Base-by-base conservation (phyloP, 2,797 vertebrate species). In the Hypotaenidia philippensis region DNA sequence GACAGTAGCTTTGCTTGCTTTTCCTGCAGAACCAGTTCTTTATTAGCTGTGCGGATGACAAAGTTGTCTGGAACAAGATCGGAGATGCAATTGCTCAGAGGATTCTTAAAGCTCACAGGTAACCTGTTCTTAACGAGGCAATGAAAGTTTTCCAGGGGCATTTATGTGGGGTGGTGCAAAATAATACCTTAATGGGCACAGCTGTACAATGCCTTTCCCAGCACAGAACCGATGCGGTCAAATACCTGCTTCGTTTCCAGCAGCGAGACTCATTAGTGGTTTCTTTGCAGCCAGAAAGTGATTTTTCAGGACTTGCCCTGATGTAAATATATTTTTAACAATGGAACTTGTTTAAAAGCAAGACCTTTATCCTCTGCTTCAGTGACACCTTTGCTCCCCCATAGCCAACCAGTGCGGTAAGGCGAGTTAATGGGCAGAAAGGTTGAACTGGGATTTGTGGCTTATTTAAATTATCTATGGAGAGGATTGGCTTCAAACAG, bases 31-130 rank as follows among this genome's bases (percentile, higher is more conserved):
- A 99, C 97, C 99, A 99, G 97, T 99, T 99, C 96, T 99, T 99
- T 94, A 99, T 99, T 97, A 99, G 99, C 98, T 99, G 99, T 26
- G 98, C 99, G 6, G 99, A 99, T 95, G 98, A 99, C 97, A 98
- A 97, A 95, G 97, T 99, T 15, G 99, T 99, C 63, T 99, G 98
- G 97, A 99, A 99, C 97, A 99, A 98, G 97, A 98, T 99, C 1
- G 99, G 99, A 0, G 99, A 99, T 71, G 89, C 99, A 0, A 99
- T 99, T 19, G 98, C 98, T 14, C 98, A 98, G 87, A 98, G 99
- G 90, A 99, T 99, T 97, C 98, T 99, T 87, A 98, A 97, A 96
- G 99, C 99, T 12, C 97, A 99, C 98, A 99, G 98, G 99, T 99
- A 98, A 98, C 21, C 59, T 63, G 27, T 60, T 80, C 77, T 72